Percentiles rank a stretch among this genome's conserved stretches.
phyloP scores from a whole-genome alignment of 2,888 invertebrate species.

The Drosophila paramelanica region DNA sequence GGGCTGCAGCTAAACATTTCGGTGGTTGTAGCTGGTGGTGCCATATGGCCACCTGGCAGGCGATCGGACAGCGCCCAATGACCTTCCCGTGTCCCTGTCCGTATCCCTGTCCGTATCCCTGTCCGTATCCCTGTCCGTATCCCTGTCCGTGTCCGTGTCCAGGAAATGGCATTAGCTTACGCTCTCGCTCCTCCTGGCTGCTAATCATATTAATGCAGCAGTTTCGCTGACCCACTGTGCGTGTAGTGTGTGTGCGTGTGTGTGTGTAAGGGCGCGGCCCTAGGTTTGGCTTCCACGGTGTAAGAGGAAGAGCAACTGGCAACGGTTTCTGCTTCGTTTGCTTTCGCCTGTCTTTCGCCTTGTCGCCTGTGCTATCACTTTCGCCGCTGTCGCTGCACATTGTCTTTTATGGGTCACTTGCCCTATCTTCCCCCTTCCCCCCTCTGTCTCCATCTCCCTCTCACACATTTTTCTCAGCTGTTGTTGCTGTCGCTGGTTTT shows the following conservation, averaged over 20 bases:
- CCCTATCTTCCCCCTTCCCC: not conserved
- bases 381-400: constrained; percentile 63
- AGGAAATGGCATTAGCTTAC: constrained; percentile 73
- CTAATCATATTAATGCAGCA: constrained; percentile 78
- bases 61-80: constrained; percentile 50
- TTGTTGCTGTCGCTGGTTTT: constrained; percentile 45
- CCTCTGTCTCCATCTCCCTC: not conserved
- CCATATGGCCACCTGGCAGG: constrained; percentile 46
- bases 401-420: constrained; percentile 67
- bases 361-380: constrained; percentile 57
- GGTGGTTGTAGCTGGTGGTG: constrained; percentile 2
- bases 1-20: constrained; percentile 37
- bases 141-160: constrained; percentile 44
- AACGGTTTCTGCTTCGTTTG: constrained; percentile 28
- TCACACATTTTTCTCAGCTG: not conserved
- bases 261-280: constrained; percentile 52
- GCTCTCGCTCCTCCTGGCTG: constrained; percentile 34
- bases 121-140: constrained; percentile 45
- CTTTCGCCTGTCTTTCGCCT: constrained; percentile 32
- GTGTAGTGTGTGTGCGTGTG: constrained; percentile 17
- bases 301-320: constrained; percentile 23
- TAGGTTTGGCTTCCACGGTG: constrained; percentile 57
- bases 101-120: constrained; percentile 59
- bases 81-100: constrained; percentile 61
- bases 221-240: constrained; percentile 36